Evolutionary conservation across 2,888 invertebrate species (phyloP), one percentile per base, ranked within the genome.

Genomic region (Orchesella flavescens): DNA sequence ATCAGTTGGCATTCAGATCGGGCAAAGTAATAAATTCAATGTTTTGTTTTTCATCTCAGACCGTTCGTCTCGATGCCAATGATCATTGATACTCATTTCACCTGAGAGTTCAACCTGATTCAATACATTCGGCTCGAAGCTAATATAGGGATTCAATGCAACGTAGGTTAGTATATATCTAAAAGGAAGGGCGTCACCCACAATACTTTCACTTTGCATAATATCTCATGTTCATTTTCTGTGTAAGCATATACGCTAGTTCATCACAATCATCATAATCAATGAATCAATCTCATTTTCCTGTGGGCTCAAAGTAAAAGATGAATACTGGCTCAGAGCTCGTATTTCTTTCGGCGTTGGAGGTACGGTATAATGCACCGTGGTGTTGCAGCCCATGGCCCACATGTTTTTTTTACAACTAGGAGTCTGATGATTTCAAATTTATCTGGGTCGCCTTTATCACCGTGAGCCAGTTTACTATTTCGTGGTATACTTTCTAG

Each of bases 101-200:
- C 23, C 61, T 24, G 61, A 61, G 61, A 61, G 57, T 63, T 34
- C 59, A 66, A 43, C 65, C 59, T 65, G 55, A 68, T 61, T 69
- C 55, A 24, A 55, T n/a, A n/a, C 15, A 65, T 65, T 65, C 13
- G 13, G 43, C 43, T 24, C n/a, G n/a, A 15, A 23, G 21, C 21
- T 23, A 61, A 34, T n/a, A 24, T 7, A 24, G 9, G 19, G 34
- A 66, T 9, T 21, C 21, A 49, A 46, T 17, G 17, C 53, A 21
- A 71, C 13, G 12, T 10, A 21, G 1, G 65, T 9, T 19, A 43
- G 61, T 21, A 5, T 65, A 43, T 49, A 53, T 76, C 44, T 44
- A 46, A 46, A n/a, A 76, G 82, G 83, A 83, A 85, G 83, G 80
- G 83, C 82, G 81, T 85, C 76, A 75, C 77, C 83, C 77, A n/a